phyloP scores from a whole-genome alignment of 2,797 vertebrate genomes.

The Alauda arvensis region DNA sequence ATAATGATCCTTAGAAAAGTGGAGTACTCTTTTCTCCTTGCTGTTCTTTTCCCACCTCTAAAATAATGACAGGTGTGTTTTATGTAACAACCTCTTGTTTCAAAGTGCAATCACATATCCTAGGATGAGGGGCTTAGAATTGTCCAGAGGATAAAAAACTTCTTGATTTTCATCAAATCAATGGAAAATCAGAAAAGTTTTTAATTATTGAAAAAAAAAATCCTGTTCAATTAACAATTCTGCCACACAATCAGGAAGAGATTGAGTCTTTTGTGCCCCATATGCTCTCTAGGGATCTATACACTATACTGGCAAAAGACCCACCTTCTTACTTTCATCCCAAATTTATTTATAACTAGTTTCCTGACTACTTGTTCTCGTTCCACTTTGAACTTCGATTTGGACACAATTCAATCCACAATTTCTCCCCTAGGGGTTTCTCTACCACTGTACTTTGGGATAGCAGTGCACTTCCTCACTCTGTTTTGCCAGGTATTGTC shows the following conservation, averaged over 20 bases:
- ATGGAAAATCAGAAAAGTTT: not conserved
- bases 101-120: not conserved
- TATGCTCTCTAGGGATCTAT: not conserved
- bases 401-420: not conserved
- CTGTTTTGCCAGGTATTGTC: not conserved
- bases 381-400: not conserved
- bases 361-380: not conserved
- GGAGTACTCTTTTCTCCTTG: not conserved
- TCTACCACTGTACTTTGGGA: fast-evolving
- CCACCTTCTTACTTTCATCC: not conserved
- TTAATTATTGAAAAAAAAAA: not conserved
- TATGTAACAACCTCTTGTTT: not conserved
- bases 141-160: not conserved
- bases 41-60: not conserved
- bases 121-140: not conserved
- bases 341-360: not conserved
- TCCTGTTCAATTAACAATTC: not conserved
- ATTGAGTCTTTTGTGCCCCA: not conserved
- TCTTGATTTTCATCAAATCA: not conserved
- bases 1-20: not conserved
- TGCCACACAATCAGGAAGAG: not conserved
- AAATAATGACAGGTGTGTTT: not conserved
- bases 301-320: not conserved
- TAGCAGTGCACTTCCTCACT: not conserved
- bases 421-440: not conserved